Conservation (phyloP, 2,888 invertebrate species). For the Plusia festucae region DNA sequence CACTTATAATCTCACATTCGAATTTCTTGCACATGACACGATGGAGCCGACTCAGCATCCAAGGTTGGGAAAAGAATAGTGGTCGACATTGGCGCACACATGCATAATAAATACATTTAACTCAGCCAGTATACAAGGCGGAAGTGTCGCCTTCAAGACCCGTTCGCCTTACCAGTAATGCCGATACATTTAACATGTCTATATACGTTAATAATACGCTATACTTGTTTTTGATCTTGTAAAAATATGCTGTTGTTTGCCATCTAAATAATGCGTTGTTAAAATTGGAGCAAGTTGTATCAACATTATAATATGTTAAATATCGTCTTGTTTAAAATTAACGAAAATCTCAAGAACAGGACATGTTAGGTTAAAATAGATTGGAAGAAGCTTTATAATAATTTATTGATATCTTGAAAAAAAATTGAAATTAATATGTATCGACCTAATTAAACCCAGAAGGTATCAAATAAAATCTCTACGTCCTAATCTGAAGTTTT, state of each 20-base stretch:
- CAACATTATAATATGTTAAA: no score
- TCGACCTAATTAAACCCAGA: no score
- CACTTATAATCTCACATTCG: slow-evolving; percentile 29
- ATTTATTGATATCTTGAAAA: no score
- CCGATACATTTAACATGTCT: slow-evolving; percentile 67
- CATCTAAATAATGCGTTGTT: background rate
- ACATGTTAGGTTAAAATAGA: no score
- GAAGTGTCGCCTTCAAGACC: slow-evolving; percentile 77
- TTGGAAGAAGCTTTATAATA: no score
- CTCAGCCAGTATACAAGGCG: slow-evolving; percentile 75
- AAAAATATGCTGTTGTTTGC: slow-evolving; percentile 37
- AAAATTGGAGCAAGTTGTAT: background rate
- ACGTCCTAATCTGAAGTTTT: no score
- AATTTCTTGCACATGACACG: slow-evolving; percentile 33
- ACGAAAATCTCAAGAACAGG: no score
- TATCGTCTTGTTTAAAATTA: background rate
- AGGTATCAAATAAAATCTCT: no score
- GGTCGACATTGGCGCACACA: slow-evolving; percentile 79
- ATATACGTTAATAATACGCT: slow-evolving; percentile 55
- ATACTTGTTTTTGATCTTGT: slow-evolving; percentile 60
- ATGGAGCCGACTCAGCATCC: slow-evolving; percentile 56
- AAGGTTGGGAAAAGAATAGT: slow-evolving; percentile 82
- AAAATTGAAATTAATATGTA: no score
- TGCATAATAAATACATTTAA: slow-evolving; percentile 72
- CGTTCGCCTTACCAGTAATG: slow-evolving; percentile 81